phyloP scores from a whole-genome alignment of 2,113 vertebrate genomes.

The Cettia cetti region DNA sequence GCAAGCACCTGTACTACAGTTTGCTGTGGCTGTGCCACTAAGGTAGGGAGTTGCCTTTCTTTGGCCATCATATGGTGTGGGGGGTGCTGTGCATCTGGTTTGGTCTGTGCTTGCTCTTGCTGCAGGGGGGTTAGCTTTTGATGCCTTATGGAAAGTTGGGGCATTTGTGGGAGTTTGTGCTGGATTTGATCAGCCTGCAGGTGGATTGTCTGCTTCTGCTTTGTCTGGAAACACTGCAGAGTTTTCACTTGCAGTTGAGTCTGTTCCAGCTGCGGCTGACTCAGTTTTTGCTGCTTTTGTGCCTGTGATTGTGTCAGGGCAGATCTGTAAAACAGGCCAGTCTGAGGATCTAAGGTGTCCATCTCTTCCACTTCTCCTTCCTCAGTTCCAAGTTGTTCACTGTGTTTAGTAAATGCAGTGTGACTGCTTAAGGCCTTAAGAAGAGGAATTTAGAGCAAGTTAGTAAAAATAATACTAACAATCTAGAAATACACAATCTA shows the following conservation, averaged over 20 bases:
- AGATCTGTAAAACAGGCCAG: conserved; percentile 94
- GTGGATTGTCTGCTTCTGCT: conserved; percentile 82
- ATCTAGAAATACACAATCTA: neutral
- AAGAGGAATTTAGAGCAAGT: conserved; percentile 55
- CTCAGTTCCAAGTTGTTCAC: conserved; percentile 82
- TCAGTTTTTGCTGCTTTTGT: conserved; percentile 76
- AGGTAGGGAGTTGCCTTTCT: conserved; percentile 77
- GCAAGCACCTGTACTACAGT: conserved; percentile 83
- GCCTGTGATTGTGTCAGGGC: conserved; percentile 72
- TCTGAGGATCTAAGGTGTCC: conserved; percentile 97
- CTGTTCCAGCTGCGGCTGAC: conserved; percentile 78
- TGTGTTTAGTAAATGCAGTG: conserved; percentile 77
- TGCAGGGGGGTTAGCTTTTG: conserved; percentile 76
- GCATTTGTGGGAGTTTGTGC: conserved; percentile 79
- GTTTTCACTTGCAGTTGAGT: conserved; percentile 80
- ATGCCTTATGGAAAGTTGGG: conserved; percentile 83
- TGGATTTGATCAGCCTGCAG: conserved; percentile 78
- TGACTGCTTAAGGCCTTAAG: conserved; percentile 81
- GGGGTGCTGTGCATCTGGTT: conserved; percentile 70
- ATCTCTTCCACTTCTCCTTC: conserved; percentile 91
- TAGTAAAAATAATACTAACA: conserved; percentile 36
- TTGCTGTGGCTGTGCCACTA: conserved; percentile 81
- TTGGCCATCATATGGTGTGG: conserved; percentile 77
- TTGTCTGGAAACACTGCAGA: conserved; percentile 84
- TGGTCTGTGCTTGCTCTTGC: conserved; percentile 81